Base-by-base conservation (phyloP, 2,888 invertebrate species). In the Drepanosiphum platanoidis region DNA sequence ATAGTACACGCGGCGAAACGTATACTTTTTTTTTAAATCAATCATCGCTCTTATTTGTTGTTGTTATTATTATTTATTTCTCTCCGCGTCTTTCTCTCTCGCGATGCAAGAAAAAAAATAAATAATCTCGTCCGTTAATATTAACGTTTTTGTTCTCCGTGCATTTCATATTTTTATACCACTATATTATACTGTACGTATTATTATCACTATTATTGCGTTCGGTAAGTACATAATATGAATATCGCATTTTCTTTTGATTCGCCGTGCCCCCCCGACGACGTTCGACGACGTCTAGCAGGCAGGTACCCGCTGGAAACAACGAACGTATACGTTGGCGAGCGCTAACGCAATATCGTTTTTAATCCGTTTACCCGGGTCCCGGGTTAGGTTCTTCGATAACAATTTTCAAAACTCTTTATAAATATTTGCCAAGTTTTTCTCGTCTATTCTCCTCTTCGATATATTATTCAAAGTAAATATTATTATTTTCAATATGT, bases 11-110 rank as follows among this genome's bases (percentile, higher is more conserved):
- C n/a, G n/a, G n/a, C 30, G 22, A 22, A n/a, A 18, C 30, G 5
- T 39, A 70, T 80, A 46, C 30, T 18, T n/a, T 42, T 30, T 36
- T 79, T 71, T 58, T 61, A 22, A 71, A 71, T 81, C 71, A 71
- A 71, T 81, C 70, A 58, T 81, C 22, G n/a, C n/a, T 71, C n/a
- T 30, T 71, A 39, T 61, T 39, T n/a, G n/a, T 79, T 9, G n/a
- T n/a, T 68, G 22, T 52, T 68, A 52, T 68, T 39, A 32, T n/a
- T 34, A 68, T 46, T 70, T 15, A 32, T 11, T 64, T 32, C 32
- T 46, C 27, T 30, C 58, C n/a, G n/a, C n/a, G n/a, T n/a, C n/a
- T n/a, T 42, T 11, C 42, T 32, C 32, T 46, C 27, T 30, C 58
- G 27, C 30, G 27, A 27, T 3, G 32, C 7, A 39, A 42, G n/a